Evolutionary conservation across 2,888 invertebrate genomes (phyloP), one percentile per base, ranked within the genome.

Genomic region (Eupithecia exiguata): DNA sequence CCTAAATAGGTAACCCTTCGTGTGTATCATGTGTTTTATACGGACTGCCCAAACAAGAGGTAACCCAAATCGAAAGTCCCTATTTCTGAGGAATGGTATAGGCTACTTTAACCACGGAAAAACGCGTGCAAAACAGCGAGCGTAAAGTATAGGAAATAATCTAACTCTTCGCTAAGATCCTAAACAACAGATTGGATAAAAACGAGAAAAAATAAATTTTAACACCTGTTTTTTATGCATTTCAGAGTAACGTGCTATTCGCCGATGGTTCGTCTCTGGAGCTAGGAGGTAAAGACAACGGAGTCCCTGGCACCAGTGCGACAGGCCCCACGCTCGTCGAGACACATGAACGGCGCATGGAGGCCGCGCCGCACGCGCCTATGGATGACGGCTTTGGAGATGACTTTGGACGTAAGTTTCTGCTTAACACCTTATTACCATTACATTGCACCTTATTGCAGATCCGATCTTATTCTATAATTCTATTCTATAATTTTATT

Each of bases 351-450:
- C 94, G 96, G 21, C 95, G 96, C 4, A 96, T 97, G 94, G 97
- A 97, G 87, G 95, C 96, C 67, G 97, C 97, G 78, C 96, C 97
- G 5, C 96, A 97, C 18, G 96, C 96, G 36, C 95, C 87, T 70
- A 92, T 97, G 84, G 98, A 98, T 84, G 98, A 98, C 89, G 98
- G 97, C 14, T 99, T 99, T 91, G 98, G 97, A 35, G 97, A 97
- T 84, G 97, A 97, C 86, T 97, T 98, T 87, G 97, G 97, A 88
- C 97, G 97, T 97, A 90, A 93, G 96, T 92, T 21, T 68, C 4
- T 35, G 5, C 9, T 30, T 36, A 53, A 16, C 16, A 43, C 43
- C 43, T 43, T 5, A 16, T 40, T 38, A 38, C 9, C 16, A 16
- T 40, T 38, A 38, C 9, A 1, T 38, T 38, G 9, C 43, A 14